Evolutionary conservation across 1,140 invertebrate genomes (phyloP).

Genomic region (Sarcophaga peregrina): DNA sequence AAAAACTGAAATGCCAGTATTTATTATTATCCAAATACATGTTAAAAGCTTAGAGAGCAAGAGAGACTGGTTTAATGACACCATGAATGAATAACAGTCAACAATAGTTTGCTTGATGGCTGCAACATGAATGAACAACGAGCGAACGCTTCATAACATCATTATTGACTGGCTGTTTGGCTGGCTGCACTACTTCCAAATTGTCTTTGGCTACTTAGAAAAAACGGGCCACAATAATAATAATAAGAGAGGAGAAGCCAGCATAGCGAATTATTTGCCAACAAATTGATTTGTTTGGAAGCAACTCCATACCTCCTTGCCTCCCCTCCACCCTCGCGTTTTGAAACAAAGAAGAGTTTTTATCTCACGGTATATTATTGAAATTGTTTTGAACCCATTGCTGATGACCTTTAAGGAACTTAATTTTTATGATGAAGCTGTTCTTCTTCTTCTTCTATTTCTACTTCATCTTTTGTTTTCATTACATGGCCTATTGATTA

Average conservation of each 20-base stretch:
- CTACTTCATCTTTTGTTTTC: not conserved
- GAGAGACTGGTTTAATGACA: slow-evolving; percentile 30
- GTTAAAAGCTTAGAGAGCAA: not conserved
- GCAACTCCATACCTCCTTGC: not conserved
- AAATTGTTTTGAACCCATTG: slow-evolving; percentile 42
- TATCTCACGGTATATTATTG: slow-evolving; percentile 39
- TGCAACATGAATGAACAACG: not conserved
- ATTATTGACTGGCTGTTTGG: slow-evolving; percentile 54
- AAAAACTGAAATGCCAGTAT: not conserved
- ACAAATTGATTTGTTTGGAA: not conserved
- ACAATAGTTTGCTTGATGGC: not conserved
- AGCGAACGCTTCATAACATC: slow-evolving; percentile 34
- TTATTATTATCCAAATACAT: not conserved
- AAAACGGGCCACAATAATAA: not conserved
- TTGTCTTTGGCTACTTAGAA: slow-evolving; percentile 22
- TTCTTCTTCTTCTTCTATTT: not conserved
- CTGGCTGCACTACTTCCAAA: slow-evolving; percentile 48
- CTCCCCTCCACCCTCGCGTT: not conserved
- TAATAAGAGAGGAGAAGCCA: not conserved
- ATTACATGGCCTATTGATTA: not conserved
- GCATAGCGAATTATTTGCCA: not conserved
- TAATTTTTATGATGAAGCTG: not conserved
- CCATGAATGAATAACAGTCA: slow-evolving; percentile 17
- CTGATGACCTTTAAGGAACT: slow-evolving; percentile 29
- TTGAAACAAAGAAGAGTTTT: not conserved